These are phyloP conservation scores for Pseudochromis fuscus DNA, from an alignment of 2,797 vertebrate genomes.

Conservation along the genomic window DNA sequence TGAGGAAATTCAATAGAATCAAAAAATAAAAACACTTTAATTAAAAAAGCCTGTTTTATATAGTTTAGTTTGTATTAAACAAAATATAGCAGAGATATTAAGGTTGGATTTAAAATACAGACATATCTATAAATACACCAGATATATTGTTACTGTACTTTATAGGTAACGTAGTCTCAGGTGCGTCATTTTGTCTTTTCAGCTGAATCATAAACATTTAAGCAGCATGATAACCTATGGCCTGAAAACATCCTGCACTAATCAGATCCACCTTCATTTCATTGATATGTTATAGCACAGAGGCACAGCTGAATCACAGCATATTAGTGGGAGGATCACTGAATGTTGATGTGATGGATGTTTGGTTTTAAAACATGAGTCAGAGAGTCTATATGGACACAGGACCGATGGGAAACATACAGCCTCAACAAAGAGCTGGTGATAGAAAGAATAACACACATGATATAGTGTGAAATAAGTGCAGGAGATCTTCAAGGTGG, in stretches of 20 bases:
- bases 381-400: not conserved
- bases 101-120: not conserved
- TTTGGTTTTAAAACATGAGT: constrained; percentile 9
- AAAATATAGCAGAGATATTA: not conserved
- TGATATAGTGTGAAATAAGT: too few species aligned
- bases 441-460: too few species aligned
- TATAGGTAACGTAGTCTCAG: too few species aligned
- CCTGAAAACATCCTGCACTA: not conserved
- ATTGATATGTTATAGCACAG: constrained; percentile 6
- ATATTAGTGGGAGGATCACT: not conserved
- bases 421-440: not conserved
- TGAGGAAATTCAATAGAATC: not conserved
- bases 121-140: too few species aligned
- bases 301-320: not conserved
- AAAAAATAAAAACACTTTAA: not conserved
- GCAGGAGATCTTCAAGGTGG: too few species aligned
- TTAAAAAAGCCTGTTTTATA: too few species aligned
- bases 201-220: constrained; percentile 3
- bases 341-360: not conserved
- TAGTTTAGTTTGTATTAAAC: too few species aligned
- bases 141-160: too few species aligned
- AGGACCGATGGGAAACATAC: not conserved
- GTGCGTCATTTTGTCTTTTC: not conserved
- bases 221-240: not conserved
- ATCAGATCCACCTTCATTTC: constrained; percentile 6